These are phyloP conservation scores for Sisyra terminalis DNA, from an alignment of 2,888 invertebrate species.

Conservation along the genomic window DNA sequence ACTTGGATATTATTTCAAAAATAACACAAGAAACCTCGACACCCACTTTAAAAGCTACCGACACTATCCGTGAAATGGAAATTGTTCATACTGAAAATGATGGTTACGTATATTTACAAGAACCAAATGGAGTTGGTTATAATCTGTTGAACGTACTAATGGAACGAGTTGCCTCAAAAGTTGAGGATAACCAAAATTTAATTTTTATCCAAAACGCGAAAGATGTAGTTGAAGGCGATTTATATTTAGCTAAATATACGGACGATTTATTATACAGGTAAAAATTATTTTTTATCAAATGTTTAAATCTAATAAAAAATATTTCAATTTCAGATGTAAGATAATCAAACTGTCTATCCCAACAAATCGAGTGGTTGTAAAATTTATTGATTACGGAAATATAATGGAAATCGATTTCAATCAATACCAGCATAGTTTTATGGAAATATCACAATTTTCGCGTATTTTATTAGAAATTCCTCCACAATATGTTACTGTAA, in stretches of 20 bases:
- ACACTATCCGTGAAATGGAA: constrained; percentile 20
- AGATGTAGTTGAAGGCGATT: neutral
- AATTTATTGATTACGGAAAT: constrained; percentile 7
- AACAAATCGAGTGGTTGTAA: neutral
- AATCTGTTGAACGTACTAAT: constrained; percentile 2
- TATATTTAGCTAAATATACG: constrained; percentile 3
- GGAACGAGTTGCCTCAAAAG: neutral
- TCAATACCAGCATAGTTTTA: neutral
- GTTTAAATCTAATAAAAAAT: no score
- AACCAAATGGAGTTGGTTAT: neutral
- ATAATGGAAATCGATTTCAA: constrained; percentile 3
- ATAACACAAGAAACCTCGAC: constrained; percentile 29
- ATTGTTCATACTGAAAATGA: constrained; percentile 25
- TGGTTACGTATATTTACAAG: constrained; percentile 28
- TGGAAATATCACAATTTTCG: constrained; percentile 2
- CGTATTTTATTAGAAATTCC: constrained; percentile 3
- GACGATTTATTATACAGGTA: constrained; percentile 7
- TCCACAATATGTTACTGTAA: constrained; percentile 6
- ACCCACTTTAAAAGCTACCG: constrained; percentile 22
- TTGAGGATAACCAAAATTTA: constrained; percentile 3
- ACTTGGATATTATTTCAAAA: constrained; percentile 38
- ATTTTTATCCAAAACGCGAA: neutral
- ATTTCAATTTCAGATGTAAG: constrained; percentile 2
- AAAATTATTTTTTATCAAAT: neutral
- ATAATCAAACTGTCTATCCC: neutral